A percentile compares a stretch with the other conserved stretches of the same genome.
phyloP scores from a whole-genome alignment of 2,113 vertebrate species.

The Saguinus imperator region DNA sequence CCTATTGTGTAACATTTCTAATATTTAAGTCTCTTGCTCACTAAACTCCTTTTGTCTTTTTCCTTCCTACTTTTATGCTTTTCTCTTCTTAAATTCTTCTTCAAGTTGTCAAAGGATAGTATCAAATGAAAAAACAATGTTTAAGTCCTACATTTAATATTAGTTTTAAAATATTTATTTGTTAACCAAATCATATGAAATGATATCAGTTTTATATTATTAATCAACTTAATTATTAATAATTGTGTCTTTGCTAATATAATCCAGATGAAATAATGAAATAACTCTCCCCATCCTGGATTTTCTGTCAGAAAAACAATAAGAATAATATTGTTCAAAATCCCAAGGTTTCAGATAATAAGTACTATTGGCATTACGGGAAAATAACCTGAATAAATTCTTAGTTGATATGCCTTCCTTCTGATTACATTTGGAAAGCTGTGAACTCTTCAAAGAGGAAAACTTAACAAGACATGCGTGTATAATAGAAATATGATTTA shows the following conservation, averaged over 20 bases:
- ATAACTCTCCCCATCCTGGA: background rate
- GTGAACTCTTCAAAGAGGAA: background rate
- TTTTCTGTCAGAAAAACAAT: background rate
- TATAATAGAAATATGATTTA: constrained; percentile 55
- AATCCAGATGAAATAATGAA: background rate
- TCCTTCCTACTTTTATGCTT: constrained; percentile 16
- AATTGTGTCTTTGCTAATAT: background rate
- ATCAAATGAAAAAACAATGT: background rate
- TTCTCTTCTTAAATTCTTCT: constrained; percentile 52
- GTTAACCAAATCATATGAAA: background rate
- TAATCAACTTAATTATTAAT: constrained; percentile 16
- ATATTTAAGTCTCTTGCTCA: background rate
- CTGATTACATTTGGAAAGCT: background rate
- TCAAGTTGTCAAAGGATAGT: constrained; percentile 13
- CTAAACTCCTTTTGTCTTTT: constrained; percentile 26
- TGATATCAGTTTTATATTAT: background rate
- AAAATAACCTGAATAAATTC: background rate
- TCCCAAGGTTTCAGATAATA: background rate
- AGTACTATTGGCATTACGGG: background rate
- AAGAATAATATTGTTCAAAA: background rate
- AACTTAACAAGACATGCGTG: background rate
- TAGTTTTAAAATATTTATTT: constrained; percentile 46
- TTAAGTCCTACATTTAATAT: constrained; percentile 12
- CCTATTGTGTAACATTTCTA: background rate
- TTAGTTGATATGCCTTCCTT: background rate